Evolutionary conservation across 2,113 vertebrate genomes (phyloP), one percentile per base, ranked within the genome.

Genomic region (Ammospiza caudacuta): DNA sequence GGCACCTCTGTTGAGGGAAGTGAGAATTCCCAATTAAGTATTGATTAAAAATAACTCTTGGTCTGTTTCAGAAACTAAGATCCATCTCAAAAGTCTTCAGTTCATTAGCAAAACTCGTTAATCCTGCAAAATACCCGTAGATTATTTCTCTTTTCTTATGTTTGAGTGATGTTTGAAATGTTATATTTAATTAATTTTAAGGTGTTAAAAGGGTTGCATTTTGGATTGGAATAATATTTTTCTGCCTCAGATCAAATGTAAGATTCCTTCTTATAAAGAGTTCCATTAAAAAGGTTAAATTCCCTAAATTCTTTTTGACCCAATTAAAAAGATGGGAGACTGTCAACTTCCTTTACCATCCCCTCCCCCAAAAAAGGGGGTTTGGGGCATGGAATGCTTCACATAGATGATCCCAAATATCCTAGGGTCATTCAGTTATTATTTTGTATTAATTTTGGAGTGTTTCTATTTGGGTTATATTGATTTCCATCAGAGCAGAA

Each of bases 351-450:
- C 70, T 87, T 52, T n/a, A 10, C 9, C 23, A 15, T 9, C 47
- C 25, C 1, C 23, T 9, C 47, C 25, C 1, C 23, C 0, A 11
- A 22, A 47, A 82, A 41, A 28, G 9, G 6, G 15, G 43, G 8
- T 70, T 35, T 59, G 4, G 24, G 54, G 19, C 41, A 27, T 39
- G 54, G 61, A 46, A 54, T 49, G 25, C 23, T 83, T 80, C 64
- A 69, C 37, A 8, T 9, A 49, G 43, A 29, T 43, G 19, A 23
- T 70, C 27, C 35, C 21, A 70, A 29, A 12, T 39, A 51, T 29
- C 11, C 43, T 25, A 69, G 31, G 17, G 11, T 12, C 12, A 15
- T 68, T 35, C 54, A 41, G 3, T 52, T 72, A 16, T 13, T 57
- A 21, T 58, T 75, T 63, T 28, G 37, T 27, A 12, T n/a, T 11